Base-by-base conservation (phyloP, 2,797 vertebrate genomes). In the Phalloptychus januarius region DNA sequence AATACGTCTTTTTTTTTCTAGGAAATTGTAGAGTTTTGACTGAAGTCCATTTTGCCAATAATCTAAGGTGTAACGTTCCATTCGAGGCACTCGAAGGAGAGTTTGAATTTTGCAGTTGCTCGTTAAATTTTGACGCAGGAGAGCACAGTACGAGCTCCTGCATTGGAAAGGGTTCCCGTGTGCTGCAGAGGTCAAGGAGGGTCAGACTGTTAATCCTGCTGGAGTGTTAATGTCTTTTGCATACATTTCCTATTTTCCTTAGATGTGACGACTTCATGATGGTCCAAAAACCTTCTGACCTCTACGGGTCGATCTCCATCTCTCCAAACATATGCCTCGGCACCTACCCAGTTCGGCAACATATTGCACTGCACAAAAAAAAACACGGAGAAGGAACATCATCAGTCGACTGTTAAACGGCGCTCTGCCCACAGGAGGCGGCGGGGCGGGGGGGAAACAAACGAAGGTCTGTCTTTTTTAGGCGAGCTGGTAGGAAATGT, bases 401-500 rank as follows among this genome's bases (percentile, higher is more conserved):
- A 85, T 91, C 84, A 86, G 80, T 20, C 31, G 82, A 82, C 88
- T 89, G 77, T 89, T 91, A 90, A 91, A 88, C 77, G 72, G 71
- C 45, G 73, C 80, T 88, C 84, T 79, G 71, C 76, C 84, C 86
- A 85, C 90, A 79, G 83, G 87, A 87, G 88, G 84, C 86, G 75
- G 71, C 88, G 77, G 67, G 3, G 52, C 73, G 77, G 77, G 67
- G 3, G 52, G 74, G 77, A 80, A 76, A 80, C 83, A 87, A 85
- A 89, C 84, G 92, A 90, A 91, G 80, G 71, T 67, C 85, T 77
- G 79, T 87, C 82, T 87, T 50, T 50, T 50, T 78, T 63, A 83
- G 84, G 88, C 80, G 33, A 90, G 82, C 90, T 87, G 86, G 90
- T 90, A 89, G 86, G 89, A 92, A 89, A 91, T 89, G 86, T 89